Conservation (phyloP, 2,888 invertebrate species). For the Colletes collaris region DNA sequence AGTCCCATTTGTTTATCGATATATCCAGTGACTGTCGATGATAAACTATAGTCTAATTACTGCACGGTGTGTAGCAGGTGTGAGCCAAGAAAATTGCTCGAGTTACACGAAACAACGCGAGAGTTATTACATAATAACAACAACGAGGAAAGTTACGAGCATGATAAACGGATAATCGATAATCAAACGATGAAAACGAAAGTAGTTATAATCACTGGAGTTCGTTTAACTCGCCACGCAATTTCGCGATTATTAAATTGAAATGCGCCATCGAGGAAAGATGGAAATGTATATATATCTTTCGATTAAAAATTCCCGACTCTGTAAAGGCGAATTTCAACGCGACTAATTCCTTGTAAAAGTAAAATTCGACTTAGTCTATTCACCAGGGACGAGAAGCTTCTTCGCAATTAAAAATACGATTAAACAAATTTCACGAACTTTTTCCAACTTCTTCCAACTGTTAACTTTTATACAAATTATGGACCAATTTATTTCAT, state of each 20-base stretch:
- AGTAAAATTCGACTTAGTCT: background rate
- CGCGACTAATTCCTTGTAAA: background rate
- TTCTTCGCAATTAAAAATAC: background rate
- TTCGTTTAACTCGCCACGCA: background rate
- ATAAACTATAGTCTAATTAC: conserved; percentile 4
- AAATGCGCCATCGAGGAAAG: too few relatives aligned
- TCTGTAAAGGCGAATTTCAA: background rate
- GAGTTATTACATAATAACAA: background rate
- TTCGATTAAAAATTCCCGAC: background rate
- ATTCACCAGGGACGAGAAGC: background rate
- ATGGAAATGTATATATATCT: too few relatives aligned
- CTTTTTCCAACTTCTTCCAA: background rate
- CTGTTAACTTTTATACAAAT: conserved; percentile 4
- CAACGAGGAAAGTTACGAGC: background rate
- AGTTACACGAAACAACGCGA: too few relatives aligned
- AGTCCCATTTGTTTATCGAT: too few relatives aligned
- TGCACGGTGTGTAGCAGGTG: conserved; percentile 4
- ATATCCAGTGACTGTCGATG: background rate
- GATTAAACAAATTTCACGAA: conserved; percentile 5
- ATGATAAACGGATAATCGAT: conserved; percentile 6
- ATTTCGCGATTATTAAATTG: background rate
- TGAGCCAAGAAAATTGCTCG: background rate
- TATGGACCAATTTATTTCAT: background rate
- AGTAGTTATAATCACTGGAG: background rate
- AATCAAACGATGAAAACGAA: background rate